Evolutionary conservation across 2,888 invertebrate species (phyloP).

Genomic region (Ptychoptera contaminata): DNA sequence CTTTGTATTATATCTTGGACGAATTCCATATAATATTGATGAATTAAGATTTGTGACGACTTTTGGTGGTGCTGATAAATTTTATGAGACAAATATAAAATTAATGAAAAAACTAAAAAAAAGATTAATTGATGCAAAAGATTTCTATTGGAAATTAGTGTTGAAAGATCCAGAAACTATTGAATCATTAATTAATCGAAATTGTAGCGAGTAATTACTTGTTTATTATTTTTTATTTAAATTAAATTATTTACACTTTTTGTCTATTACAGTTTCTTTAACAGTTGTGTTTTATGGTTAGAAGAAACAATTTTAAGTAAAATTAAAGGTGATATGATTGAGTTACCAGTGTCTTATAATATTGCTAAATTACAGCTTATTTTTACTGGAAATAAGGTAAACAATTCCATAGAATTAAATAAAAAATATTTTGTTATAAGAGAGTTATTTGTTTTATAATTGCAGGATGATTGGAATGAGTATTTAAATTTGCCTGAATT

Average conservation of each 20-base stretch:
- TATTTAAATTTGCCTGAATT: conserved; percentile 42
- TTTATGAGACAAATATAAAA: conserved; percentile 55
- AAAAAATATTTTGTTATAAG: conserved; percentile 2
- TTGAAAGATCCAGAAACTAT: conserved; percentile 28
- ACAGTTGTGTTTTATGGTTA: conserved; percentile 55
- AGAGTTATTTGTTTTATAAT: conserved; percentile 5
- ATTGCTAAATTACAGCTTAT: conserved; percentile 44
- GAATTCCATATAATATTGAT: conserved; percentile 33
- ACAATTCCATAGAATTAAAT: not conserved
- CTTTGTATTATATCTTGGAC: conserved; percentile 50
- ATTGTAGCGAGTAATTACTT: conserved; percentile 23
- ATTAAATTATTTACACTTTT: conserved; percentile 2
- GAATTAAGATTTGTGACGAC: conserved; percentile 15
- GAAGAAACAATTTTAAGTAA: conserved; percentile 63
- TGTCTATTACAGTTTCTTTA: conserved; percentile 35
- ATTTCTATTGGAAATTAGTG: conserved; percentile 35
- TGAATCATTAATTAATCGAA: conserved; percentile 22
- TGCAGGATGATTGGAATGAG: conserved; percentile 47
- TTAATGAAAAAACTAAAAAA: conserved; percentile 54
- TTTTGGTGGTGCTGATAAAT: conserved; percentile 51
- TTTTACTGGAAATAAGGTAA: conserved; percentile 41
- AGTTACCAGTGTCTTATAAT: conserved; percentile 57
- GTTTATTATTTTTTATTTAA: conserved; percentile 3
- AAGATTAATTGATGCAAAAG: conserved; percentile 45
- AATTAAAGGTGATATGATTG: conserved; percentile 23